Evolutionary conservation across 2,797 vertebrate genomes (phyloP), one percentile per base, ranked within the genome.

Genomic region (Trichosurus vulpecula): DNA sequence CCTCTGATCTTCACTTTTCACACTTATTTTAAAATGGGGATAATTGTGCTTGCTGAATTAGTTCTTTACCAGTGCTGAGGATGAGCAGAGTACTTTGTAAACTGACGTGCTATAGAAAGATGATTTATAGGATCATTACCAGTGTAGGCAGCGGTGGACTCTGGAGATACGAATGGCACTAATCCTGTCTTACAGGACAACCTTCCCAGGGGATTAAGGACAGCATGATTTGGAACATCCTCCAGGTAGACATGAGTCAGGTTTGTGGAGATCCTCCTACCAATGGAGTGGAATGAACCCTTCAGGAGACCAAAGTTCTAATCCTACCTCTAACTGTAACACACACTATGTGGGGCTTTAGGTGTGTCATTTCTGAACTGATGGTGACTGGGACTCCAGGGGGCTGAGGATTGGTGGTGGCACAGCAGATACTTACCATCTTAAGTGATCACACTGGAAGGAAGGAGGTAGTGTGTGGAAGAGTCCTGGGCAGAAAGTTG

Each of bases 271-370:
- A 81, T 47, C 22, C 2, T 81, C 0, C 41, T 81, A 10, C 66
- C n/a, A 3, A 0, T 41, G 16, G 6, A 22, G 16, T 74, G 2
- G 19, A 41, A 74, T 25, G n/a, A 66, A 47, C n/a, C 66, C 13
- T 0, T 94, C 96, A 61, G 56, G 58, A 95, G 51, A 22, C 41
- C 29, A 90, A 87, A 93, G 57, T 91, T 94, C 12, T 87, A 61
- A 74, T 94, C 5, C 93, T n/a, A 94, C 6, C 41, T 93, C 9
- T 90, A 29, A 31, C 54, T 58, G 35, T 54, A 31, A 41, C n/a
- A 56, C 52, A 81, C 9, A 58, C 58, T 91, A 1, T 55, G 0
- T 92, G 30, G 95, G 55, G 54, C 16, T 56, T 95, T 54, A n/a
- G 53, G 25, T 91, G 96, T 92, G 52, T 93, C 56, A 92, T 58